Percentiles rank a stretch among this genome's conserved stretches.
These are phyloP conservation scores for Macropis europaea DNA, from an alignment of 2,888 invertebrate genomes.

Conservation along the genomic window DNA sequence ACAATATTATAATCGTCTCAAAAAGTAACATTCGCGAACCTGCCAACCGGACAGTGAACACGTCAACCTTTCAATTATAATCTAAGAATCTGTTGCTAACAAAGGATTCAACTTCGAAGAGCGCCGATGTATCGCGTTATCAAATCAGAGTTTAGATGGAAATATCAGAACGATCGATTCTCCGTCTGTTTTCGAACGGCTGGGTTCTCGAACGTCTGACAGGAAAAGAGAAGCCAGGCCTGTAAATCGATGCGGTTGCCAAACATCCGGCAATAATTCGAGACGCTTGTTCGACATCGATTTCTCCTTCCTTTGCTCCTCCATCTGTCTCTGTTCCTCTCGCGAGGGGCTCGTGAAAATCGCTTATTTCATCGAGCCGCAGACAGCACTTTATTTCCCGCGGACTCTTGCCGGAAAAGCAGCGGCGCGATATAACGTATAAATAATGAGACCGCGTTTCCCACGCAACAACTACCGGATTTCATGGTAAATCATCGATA, in stretches of 20 bases:
- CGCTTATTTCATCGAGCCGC: slow-evolving; percentile 57
- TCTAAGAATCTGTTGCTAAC: too few relatives aligned
- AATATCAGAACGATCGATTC: too few relatives aligned
- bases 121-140: too few relatives aligned
- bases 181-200: too few relatives aligned
- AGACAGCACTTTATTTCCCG: slow-evolving; percentile 61
- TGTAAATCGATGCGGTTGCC: slow-evolving; percentile 44
- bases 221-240: slow-evolving; percentile 15
- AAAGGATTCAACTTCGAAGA: too few relatives aligned
- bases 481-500: slow-evolving; percentile 74
- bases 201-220: too few relatives aligned
- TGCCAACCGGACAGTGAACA: too few relatives aligned
- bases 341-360: slow-evolving; percentile 36
- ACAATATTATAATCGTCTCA: too few relatives aligned
- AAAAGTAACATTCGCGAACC: too few relatives aligned
- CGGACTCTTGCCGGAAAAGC: slow-evolving; percentile 45
- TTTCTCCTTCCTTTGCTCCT: slow-evolving; percentile 37
- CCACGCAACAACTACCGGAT: slow-evolving; percentile 70
- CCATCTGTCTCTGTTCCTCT: neutral
- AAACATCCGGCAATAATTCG: slow-evolving; percentile 55
- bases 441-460: slow-evolving; percentile 70
- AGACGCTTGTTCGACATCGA: slow-evolving; percentile 45
- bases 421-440: slow-evolving; percentile 58
- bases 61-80: too few relatives aligned
- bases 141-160: too few relatives aligned